Evolutionary conservation across 2,888 invertebrate genomes (phyloP).

Genomic region (Pelosia muscerda): DNA sequence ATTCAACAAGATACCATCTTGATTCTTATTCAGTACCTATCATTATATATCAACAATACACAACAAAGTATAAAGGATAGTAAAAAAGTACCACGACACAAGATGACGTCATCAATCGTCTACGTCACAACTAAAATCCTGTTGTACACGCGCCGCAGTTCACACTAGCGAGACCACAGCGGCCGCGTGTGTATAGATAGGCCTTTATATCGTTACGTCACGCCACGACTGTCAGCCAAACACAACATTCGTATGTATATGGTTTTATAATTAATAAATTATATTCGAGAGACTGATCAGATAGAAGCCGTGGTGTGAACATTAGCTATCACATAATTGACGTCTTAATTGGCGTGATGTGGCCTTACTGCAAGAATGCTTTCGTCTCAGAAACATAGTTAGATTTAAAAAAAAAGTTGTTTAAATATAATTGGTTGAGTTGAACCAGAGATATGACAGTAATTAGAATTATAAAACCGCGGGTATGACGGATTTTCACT

Average conservation of each 20-base stretch:
- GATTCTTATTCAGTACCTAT: background rate
- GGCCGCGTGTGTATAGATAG: slow-evolving; percentile 53
- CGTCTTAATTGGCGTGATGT: slow-evolving; percentile 16
- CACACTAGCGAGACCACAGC: slow-evolving; percentile 14
- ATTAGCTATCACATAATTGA: slow-evolving; percentile 30
- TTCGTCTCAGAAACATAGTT: background rate
- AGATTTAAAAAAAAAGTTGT: no score
- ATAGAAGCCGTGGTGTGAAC: slow-evolving; percentile 27
- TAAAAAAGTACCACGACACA: slow-evolving; percentile 2
- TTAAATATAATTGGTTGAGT: background rate
- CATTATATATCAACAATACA: background rate
- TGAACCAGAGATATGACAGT: background rate
- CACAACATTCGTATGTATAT: background rate
- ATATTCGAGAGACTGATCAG: background rate
- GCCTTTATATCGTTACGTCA: slow-evolving; percentile 46
- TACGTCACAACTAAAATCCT: background rate
- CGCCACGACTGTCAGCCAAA: slow-evolving; percentile 32
- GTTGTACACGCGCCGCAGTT: slow-evolving; percentile 17
- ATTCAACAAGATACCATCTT: no score
- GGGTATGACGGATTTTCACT: background rate
- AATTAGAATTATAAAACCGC: background rate
- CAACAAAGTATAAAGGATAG: background rate
- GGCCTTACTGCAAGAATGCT: slow-evolving; percentile 4
- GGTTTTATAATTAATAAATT: background rate
- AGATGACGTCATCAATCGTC: slow-evolving; percentile 11